Conservation (phyloP, 2,113 vertebrate genomes). For the Mionectes macconnelli region DNA sequence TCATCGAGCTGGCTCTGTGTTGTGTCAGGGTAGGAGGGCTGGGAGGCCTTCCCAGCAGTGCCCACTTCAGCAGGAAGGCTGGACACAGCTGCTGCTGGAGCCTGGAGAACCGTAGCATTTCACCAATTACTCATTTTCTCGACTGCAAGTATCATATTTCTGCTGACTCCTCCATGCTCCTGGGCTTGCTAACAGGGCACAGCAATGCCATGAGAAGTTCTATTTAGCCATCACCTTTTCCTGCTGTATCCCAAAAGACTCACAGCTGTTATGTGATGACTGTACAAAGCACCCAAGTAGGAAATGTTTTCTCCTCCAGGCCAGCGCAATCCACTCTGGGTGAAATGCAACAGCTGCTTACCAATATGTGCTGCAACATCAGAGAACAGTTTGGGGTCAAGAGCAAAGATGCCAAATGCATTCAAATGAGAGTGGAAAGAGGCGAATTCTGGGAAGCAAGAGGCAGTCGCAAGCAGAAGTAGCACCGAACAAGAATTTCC, state of each 20-base stretch:
- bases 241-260: neutral
- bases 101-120: neutral
- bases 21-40: neutral
- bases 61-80: neutral
- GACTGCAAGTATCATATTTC: neutral
- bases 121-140: neutral
- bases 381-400: neutral
- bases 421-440: neutral
- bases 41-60: neutral
- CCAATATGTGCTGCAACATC: neutral
- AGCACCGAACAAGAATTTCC: neutral
- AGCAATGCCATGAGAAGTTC: neutral
- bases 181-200: neutral
- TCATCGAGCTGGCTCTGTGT: neutral
- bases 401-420: neutral
- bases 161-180: neutral
- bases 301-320: slow-evolving; percentile 19
- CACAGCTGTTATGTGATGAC: neutral
- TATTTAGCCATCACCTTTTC: neutral
- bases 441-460: neutral
- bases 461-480: neutral
- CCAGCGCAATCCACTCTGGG: neutral
- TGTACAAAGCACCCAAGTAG: neutral
- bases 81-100: neutral
- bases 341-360: slow-evolving; percentile 48